Conservation (phyloP, 2,888 invertebrate species). For the Dendrolimus houi region DNA sequence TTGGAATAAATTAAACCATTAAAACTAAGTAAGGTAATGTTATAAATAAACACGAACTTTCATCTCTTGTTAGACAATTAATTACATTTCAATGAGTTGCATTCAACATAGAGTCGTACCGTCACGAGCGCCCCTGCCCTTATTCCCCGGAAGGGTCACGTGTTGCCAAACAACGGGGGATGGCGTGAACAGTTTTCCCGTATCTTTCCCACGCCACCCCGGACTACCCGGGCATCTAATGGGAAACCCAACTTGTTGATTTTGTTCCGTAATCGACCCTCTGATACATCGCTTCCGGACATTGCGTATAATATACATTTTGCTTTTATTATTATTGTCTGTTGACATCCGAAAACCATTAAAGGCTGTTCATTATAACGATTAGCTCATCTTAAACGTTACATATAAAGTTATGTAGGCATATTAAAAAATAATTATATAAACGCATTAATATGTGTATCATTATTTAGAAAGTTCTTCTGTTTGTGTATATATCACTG, state of each 20-base stretch:
- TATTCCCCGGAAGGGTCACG: constrained; percentile 58
- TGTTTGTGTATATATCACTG: no score
- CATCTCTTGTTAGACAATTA: no score
- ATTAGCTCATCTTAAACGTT: no score
- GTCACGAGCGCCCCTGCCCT: constrained; percentile 9
- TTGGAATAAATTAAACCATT: no score
- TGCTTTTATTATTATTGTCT: constrained; percentile 32
- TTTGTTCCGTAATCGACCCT: constrained; percentile 53
- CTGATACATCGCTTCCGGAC: constrained; percentile 53
- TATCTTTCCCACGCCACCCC: constrained; percentile 63
- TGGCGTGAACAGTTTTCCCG: constrained; percentile 60
- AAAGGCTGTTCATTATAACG: not conserved
- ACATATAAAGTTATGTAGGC: no score
- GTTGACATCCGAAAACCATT: constrained; percentile 11
- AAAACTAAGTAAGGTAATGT: no score
- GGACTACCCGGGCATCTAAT: constrained; percentile 22
- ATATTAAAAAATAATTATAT: no score
- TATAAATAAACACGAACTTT: no score
- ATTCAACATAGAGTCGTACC: no score
- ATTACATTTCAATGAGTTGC: no score
- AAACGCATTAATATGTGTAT: not conserved
- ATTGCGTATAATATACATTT: constrained; percentile 31
- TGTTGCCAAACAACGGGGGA: constrained; percentile 37
- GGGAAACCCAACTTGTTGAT: constrained; percentile 66
- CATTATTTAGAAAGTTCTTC: not conserved